These are phyloP conservation scores for Tragelaphus scriptus DNA, from an alignment of 2,113 vertebrate genomes.

Conservation along the genomic window DNA sequence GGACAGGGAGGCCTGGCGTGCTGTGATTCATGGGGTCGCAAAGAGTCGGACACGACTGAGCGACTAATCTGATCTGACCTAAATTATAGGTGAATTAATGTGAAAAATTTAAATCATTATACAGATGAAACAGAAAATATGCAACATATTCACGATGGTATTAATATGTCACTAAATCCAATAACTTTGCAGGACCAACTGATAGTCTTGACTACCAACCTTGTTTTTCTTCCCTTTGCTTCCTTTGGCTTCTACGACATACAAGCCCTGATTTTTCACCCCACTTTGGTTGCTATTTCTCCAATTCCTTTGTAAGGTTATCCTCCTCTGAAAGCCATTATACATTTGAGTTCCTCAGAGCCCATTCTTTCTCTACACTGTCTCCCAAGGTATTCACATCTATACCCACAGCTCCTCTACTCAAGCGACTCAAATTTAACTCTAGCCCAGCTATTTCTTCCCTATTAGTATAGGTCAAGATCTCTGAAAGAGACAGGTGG, in stretches of 20 bases:
- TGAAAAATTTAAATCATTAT: constrained; percentile 6
- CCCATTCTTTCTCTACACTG: not conserved
- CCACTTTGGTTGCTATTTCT: not conserved
- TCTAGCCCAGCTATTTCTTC: not conserved
- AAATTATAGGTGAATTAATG: constrained; percentile 15
- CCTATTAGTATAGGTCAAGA: not conserved
- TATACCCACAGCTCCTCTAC: not conserved
- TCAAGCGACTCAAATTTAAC: not conserved
- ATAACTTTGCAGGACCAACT: not conserved
- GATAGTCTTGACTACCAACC: not conserved
- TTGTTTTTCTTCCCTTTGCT: not conserved
- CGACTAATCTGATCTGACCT: not conserved
- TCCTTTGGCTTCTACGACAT: not conserved
- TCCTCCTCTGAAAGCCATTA: not conserved
- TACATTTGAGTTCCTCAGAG: not conserved
- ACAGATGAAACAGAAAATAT: not conserved
- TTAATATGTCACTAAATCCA: not conserved
- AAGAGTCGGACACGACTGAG: not conserved
- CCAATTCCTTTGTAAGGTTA: not conserved
- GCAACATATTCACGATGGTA: not conserved
- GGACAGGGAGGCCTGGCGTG: not conserved
- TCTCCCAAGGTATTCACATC: not conserved
- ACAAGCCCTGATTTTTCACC: not conserved
- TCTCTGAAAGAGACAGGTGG: not conserved
- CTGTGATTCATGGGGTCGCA: accelerated